phyloP scores from a whole-genome alignment of 2,113 vertebrate genomes.

The Syrrhaptes paradoxus region DNA sequence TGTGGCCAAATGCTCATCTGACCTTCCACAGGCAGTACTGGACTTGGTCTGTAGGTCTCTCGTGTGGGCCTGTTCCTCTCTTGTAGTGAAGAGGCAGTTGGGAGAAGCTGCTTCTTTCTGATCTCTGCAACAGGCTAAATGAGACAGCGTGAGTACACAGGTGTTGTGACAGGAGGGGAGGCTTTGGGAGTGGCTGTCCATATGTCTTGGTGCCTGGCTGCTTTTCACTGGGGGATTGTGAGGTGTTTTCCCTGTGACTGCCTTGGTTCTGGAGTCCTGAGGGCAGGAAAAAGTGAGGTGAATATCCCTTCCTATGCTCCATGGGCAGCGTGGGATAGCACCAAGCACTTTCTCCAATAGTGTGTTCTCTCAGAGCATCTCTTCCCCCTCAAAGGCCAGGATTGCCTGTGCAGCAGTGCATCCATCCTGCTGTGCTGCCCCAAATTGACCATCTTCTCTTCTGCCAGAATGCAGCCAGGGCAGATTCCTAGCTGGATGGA shows the following conservation, averaged over 20 bases:
- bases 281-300: background rate
- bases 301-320: background rate
- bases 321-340: background rate
- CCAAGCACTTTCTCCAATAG: background rate
- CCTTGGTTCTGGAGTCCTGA: background rate
- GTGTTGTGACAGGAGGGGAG: background rate
- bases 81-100: background rate
- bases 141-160: rapidly evolving
- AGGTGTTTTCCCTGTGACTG: background rate
- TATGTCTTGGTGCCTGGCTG: background rate
- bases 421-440: background rate
- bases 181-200: rapidly evolving
- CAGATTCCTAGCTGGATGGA: constrained; percentile 30
- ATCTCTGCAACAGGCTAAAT: background rate
- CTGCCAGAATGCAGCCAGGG: constrained; percentile 34
- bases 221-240: background rate
- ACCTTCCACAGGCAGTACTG: background rate
- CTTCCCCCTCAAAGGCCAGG: background rate
- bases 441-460: background rate
- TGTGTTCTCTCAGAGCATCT: background rate
- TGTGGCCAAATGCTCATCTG: background rate
- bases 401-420: background rate
- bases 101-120: background rate
- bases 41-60: background rate
- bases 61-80: background rate